Conservation (phyloP, 1,140 invertebrate genomes). For the Plutomurus gul region DNA sequence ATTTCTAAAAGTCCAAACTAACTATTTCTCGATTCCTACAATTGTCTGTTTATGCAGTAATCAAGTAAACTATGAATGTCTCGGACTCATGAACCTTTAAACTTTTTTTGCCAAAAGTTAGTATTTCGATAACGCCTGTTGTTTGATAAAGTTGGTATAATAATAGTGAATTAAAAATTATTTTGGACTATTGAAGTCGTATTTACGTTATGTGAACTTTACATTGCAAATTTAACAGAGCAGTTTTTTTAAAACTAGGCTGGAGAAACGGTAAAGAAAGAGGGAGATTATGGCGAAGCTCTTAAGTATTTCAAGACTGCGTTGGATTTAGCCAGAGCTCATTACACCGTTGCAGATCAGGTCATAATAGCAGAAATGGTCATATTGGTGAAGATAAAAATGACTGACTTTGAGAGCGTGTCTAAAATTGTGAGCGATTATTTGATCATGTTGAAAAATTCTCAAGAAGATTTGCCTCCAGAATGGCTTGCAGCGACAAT, state of each 20-base stretch:
- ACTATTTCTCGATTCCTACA: too few relatives aligned
- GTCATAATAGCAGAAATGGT: constrained; percentile 37
- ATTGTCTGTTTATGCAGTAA: too few relatives aligned
- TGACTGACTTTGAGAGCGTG: constrained; percentile 46
- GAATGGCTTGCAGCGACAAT: neutral
- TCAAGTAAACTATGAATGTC: too few relatives aligned
- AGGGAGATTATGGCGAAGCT: constrained; percentile 42
- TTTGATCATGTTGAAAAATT: neutral
- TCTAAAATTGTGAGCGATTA: constrained; percentile 43
- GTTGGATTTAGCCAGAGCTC: constrained; percentile 12
- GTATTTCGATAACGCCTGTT: too few relatives aligned
- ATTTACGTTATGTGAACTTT: neutral
- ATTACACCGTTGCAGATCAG: constrained; percentile 43
- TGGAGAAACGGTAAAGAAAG: constrained; percentile 31
- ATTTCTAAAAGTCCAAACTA: too few relatives aligned
- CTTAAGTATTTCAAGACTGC: constrained; percentile 42
- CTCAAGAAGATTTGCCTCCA: neutral
- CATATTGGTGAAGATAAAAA: constrained; percentile 42
- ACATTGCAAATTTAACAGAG: too few relatives aligned
- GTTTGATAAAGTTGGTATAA: too few relatives aligned
- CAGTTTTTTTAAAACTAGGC: too few relatives aligned
- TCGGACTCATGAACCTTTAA: too few relatives aligned
- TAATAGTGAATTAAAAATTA: too few relatives aligned
- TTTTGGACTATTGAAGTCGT: neutral
- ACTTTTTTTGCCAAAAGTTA: too few relatives aligned